phyloP scores from a whole-genome alignment of 1,140 invertebrate species.

The Magallana gigas region DNA sequence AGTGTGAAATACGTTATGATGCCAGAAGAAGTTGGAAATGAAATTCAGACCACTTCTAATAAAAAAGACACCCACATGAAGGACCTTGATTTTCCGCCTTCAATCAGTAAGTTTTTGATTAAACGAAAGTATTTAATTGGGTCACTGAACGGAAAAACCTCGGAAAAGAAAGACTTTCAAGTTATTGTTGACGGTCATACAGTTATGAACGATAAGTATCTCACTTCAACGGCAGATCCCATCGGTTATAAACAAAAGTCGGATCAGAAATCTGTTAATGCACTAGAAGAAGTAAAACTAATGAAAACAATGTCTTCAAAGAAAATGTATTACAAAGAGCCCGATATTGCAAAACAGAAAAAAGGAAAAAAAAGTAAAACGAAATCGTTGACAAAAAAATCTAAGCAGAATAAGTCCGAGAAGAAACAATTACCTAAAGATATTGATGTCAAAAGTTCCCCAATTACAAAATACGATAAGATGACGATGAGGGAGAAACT shows the following conservation, averaged over 20 bases:
- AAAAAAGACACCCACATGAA: background rate
- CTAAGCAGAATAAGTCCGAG: background rate
- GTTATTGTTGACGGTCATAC: background rate
- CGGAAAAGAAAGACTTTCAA: background rate
- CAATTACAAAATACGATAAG: conserved; percentile 1
- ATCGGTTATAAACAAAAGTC: conserved; percentile 18
- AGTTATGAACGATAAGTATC: conserved; percentile 21
- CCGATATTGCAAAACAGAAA: background rate
- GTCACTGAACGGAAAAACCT: background rate
- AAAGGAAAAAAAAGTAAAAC: background rate
- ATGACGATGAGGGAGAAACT: conserved; percentile 4
- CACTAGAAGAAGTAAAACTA: conserved; percentile 1
- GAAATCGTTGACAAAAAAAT: background rate
- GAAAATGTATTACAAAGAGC: background rate
- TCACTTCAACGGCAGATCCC: conserved; percentile 12
- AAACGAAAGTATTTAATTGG: conserved; percentile 23
- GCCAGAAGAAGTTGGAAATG: conserved; percentile 1
- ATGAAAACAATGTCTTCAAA: background rate
- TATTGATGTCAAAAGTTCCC: background rate
- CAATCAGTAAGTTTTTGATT: conserved; percentile 24
- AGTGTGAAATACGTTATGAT: conserved; percentile 18
- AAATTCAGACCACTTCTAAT: background rate
- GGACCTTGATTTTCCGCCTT: background rate
- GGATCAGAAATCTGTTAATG: background rate
- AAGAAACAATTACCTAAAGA: background rate